A percentile compares a stretch with the other conserved stretches of the same genome.
These are phyloP conservation scores for Nymphalis polychloros DNA, from an alignment of 2,888 invertebrate species.

Conservation along the genomic window DNA sequence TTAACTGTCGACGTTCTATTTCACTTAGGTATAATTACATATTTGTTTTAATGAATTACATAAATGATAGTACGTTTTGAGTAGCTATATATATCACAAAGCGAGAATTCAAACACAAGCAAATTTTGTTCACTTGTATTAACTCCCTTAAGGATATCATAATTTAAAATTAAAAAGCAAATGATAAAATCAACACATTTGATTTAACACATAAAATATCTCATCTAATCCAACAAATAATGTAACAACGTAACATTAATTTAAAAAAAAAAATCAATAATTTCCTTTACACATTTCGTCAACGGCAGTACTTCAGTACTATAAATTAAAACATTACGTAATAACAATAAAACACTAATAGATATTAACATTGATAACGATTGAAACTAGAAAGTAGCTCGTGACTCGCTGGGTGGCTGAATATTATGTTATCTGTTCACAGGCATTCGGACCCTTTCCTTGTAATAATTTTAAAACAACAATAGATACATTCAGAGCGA, in stretches of 20 bases:
- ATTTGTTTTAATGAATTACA: not conserved
- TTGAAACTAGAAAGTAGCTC: conserved; percentile 30
- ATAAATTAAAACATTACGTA: conserved; percentile 2
- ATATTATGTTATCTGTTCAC: conserved; percentile 29
- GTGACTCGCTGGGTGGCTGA: conserved; percentile 33
- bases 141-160: too few species aligned
- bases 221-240: too few species aligned
- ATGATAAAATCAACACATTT: too few species aligned
- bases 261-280: too few species aligned
- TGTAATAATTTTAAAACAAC: conserved; percentile 30
- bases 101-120: too few species aligned
- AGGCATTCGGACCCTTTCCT: conserved; percentile 24
- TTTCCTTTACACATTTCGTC: not conserved
- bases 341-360: conserved; percentile 12
- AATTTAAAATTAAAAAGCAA: too few species aligned
- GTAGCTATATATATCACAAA: too few species aligned
- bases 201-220: too few species aligned
- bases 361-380: conserved; percentile 12
- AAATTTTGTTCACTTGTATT: too few species aligned
- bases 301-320: not conserved
- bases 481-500: conserved; percentile 34
- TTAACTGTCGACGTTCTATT: conserved; percentile 7
- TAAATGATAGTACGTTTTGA: not conserved
- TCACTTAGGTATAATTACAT: not conserved
- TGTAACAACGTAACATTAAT: too few species aligned